These are phyloP conservation scores for Cherax quadricarinatus DNA, from an alignment of 1,140 invertebrate genomes.

Conservation along the genomic window DNA sequence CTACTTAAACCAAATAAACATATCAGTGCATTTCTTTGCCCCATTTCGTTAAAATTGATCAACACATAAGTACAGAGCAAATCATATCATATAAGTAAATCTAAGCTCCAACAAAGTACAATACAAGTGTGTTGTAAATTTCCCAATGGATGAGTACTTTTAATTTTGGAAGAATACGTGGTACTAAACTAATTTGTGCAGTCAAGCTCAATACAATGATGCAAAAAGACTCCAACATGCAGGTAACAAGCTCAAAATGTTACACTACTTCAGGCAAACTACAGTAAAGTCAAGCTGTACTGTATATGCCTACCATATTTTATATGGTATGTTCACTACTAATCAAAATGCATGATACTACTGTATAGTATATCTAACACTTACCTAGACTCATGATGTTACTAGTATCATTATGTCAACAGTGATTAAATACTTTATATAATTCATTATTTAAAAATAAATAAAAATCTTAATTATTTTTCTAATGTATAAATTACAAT, in stretches of 20 bases:
- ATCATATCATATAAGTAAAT: slow-evolving; percentile 41
- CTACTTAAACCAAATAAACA: neutral
- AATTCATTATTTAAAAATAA: slow-evolving; percentile 19
- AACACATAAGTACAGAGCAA: neutral
- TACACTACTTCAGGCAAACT: slow-evolving; percentile 48
- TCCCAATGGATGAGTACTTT: neutral
- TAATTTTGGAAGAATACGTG: neutral
- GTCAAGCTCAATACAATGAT: slow-evolving; percentile 18
- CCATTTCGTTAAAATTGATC: neutral
- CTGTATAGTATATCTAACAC: slow-evolving; percentile 25
- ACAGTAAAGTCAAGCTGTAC: neutral
- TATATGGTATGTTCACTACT: slow-evolving; percentile 30
- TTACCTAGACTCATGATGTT: slow-evolving; percentile 20
- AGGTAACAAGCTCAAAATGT: slow-evolving; percentile 28
- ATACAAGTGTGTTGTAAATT: neutral
- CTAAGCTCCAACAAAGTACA: slow-evolving; percentile 26
- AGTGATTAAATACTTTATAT: slow-evolving; percentile 40
- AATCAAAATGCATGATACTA: slow-evolving; percentile 4
- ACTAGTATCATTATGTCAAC: slow-evolving; percentile 15
- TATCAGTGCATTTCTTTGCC: neutral
- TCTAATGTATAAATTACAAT: too few relatives aligned
- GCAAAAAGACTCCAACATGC: slow-evolving; percentile 45
- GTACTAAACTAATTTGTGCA: neutral
- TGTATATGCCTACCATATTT: slow-evolving; percentile 19
- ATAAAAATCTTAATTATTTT: slow-evolving; percentile 10